Base-by-base conservation (phyloP, 2,888 invertebrate genomes). In the Pyrrhosoma nymphula region DNA sequence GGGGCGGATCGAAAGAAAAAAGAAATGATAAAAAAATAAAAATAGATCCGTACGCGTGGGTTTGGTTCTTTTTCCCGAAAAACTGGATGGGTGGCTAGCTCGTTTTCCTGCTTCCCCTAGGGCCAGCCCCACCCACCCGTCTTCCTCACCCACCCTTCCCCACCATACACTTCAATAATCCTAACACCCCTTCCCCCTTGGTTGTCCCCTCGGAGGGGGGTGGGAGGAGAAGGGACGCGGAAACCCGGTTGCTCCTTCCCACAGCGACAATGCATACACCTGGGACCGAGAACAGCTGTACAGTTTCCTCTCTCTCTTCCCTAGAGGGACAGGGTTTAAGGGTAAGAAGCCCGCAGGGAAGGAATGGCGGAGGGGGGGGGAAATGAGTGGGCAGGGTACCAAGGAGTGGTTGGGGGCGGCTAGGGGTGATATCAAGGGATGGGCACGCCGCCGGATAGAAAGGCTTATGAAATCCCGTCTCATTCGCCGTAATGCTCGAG, bases 201-300 rank as follows among this genome's bases (percentile, higher is more conserved):
- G 47, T 35, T 35, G 60, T 35, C 39, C 39, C 35, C 39, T 23
- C 39, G 91, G 60, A 23, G 16, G 88, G 88, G 47, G 47, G 47
- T 10, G 39, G 39, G 63, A 12, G 56, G 88, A 23, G 47, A 8
- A 60, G 60, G 20, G 60, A 60, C 30, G 39, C 10, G 69, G 93
- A 47, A 93, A 93, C 93, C 69, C 93, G 93, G 63, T 63, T 93
- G 93, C 63, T 63, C 93, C 93, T 93, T 93, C 93, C 93, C 93
- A 93, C 93, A 63, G 47, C 75, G 93, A 93, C 93, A 93, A 93
- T 93, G 56, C 69, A 93, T 75, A 93, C 93, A 93, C 93, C 93
- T 93, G 93, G 93, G 93, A 93, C 93, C 75, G 30, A 39, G 93
- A 63, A 69, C 93, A 93, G 93, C 93, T 93, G 93, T 82, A 82